Conservation (phyloP, 2,888 invertebrate species). For the Phalera bucephala region DNA sequence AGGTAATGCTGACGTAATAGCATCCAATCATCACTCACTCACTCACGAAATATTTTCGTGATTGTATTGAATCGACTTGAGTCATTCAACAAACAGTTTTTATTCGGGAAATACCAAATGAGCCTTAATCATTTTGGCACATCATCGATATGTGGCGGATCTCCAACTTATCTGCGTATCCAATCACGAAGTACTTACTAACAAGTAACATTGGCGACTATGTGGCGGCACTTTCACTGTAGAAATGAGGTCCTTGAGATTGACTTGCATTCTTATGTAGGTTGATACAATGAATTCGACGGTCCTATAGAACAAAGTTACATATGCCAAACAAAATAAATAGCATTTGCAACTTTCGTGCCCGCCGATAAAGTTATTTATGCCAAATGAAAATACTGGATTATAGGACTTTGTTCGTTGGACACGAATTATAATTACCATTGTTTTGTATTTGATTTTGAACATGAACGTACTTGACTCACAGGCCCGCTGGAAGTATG, state of each 20-base stretch:
- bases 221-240: conserved; percentile 1
- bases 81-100: background rate
- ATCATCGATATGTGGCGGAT: background rate
- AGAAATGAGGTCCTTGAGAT: conserved; percentile 3
- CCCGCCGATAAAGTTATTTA: no score
- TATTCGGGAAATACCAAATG: conserved; percentile 1
- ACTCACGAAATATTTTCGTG: conserved; percentile 2
- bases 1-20: background rate
- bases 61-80: background rate
- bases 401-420: no score
- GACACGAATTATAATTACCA: background rate
- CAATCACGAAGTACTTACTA: background rate
- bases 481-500: no score
- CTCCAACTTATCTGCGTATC: background rate
- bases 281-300: conserved; percentile 1
- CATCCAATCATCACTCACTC: background rate
- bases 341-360: no score
- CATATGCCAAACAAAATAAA: no score
- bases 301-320: no score
- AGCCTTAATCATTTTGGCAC: background rate
- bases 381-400: no score
- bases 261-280: background rate
- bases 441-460: background rate
- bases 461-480: no score
- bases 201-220: background rate